These are phyloP conservation scores for Aethes cnicana DNA, from an alignment of 2,888 invertebrate genomes.

Conservation along the genomic window DNA sequence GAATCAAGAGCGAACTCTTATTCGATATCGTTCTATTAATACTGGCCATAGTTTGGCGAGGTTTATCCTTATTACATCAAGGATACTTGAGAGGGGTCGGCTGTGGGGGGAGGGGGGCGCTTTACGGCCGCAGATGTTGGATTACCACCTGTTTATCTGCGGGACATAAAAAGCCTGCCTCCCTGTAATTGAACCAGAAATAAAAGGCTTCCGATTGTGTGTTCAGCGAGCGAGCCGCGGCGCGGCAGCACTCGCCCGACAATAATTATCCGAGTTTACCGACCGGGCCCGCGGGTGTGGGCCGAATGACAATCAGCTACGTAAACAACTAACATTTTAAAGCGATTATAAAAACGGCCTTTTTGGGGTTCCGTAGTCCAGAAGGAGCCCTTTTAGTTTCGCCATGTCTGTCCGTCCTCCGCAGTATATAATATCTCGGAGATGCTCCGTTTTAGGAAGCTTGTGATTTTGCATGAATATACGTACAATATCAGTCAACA, in stretches of 20 bases:
- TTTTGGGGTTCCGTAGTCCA: no score
- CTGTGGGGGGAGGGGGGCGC: neutral
- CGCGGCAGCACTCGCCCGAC: neutral
- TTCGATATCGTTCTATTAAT: neutral
- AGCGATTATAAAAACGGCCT: no score
- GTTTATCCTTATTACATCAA: neutral
- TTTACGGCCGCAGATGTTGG: slow-evolving; percentile 10
- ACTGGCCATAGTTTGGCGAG: neutral
- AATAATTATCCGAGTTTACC: no score
- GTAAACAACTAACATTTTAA: no score
- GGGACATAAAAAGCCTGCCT: slow-evolving; percentile 9
- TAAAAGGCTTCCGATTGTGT: neutral
- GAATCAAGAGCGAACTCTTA: no score
- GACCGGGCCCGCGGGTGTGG: neutral
- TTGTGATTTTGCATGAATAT: no score
- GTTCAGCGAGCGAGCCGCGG: neutral
- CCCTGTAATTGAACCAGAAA: neutral
- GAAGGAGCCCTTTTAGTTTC: no score
- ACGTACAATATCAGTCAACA: no score
- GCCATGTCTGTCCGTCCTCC: no score
- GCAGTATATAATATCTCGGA: no score
- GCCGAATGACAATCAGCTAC: neutral
- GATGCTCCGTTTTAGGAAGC: no score
- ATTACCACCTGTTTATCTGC: slow-evolving; percentile 27
- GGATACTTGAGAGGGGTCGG: neutral